A percentile compares a stretch with the other conserved stretches of the same genome.
Conservation (phyloP, 2,888 invertebrate species). For the Caenorhabditis wallacei region DNA sequence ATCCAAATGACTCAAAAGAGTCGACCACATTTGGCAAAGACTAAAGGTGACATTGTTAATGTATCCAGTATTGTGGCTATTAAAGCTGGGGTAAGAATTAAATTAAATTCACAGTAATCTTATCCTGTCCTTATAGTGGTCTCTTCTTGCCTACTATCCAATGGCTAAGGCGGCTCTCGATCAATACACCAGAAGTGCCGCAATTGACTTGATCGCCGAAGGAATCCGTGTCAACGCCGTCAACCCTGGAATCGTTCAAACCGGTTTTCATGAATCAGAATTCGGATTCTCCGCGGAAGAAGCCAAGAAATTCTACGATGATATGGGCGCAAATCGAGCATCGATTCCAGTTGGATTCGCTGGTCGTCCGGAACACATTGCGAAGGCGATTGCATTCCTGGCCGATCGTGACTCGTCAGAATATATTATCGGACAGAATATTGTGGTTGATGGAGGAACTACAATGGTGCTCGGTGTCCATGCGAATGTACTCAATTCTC, state of each 20-base stretch:
- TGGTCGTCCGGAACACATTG: constrained; percentile 37
- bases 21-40: constrained; percentile 51
- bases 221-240: constrained; percentile 61
- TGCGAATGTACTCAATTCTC: constrained; percentile 17
- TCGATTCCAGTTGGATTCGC: constrained; percentile 31
- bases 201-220: constrained; percentile 44
- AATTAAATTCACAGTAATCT: neutral
- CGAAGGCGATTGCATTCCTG: constrained; percentile 39
- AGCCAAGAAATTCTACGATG: constrained; percentile 25
- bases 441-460: constrained; percentile 42
- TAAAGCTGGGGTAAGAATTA: constrained; percentile 23
- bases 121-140: constrained; percentile 4
- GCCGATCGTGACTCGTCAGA: constrained; percentile 32
- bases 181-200: constrained; percentile 48
- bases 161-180: constrained; percentile 20
- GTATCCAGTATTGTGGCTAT: constrained; percentile 54
- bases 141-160: constrained; percentile 27
- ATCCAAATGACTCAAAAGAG: constrained; percentile 37
- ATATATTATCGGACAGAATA: constrained; percentile 38
- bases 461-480: constrained; percentile 30
- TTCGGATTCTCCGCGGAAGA: constrained; percentile 25
- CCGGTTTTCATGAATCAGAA: constrained; percentile 21
- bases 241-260: constrained; percentile 34
- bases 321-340: constrained; percentile 15
- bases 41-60: constrained; percentile 64